These are phyloP conservation scores for Poecilia latipinna DNA, from an alignment of 2,113 vertebrate genomes.

Conservation along the genomic window DNA sequence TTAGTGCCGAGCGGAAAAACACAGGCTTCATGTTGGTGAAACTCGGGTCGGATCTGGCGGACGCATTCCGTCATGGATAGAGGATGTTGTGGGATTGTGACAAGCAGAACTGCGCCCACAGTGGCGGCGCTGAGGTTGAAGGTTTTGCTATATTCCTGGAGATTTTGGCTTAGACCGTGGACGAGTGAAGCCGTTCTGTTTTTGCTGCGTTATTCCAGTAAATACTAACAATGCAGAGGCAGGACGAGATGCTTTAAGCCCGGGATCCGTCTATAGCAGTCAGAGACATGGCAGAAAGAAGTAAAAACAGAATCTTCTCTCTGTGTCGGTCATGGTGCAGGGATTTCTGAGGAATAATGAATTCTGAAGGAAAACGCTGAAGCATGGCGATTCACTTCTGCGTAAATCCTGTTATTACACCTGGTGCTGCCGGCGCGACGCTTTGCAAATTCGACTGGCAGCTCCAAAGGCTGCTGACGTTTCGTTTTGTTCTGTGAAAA, in stretches of 20 bases:
- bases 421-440: no score
- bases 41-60: neutral
- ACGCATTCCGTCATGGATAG: conserved; percentile 13
- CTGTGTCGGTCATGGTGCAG: neutral
- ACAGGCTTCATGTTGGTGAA: neutral
- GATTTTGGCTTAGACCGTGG: conserved; percentile 16
- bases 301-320: neutral
- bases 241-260: neutral
- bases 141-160: conserved; percentile 9
- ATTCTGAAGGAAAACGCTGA: neutral
- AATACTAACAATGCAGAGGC: neutral
- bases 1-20: conserved; percentile 26
- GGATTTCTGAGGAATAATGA: neutral
- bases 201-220: conserved; percentile 4
- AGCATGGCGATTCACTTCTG: no score
- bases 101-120: conserved; percentile 17
- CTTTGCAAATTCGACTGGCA: no score
- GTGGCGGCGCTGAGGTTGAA: conserved; percentile 4
- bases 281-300: neutral
- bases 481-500: no score
- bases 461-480: no score
- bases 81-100: conserved; percentile 22
- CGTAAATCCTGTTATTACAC: no score
- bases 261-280: neutral
- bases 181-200: neutral